Evolutionary conservation across 1,140 invertebrate genomes (phyloP).

Genomic region (Alviniconcha marisindica): DNA sequence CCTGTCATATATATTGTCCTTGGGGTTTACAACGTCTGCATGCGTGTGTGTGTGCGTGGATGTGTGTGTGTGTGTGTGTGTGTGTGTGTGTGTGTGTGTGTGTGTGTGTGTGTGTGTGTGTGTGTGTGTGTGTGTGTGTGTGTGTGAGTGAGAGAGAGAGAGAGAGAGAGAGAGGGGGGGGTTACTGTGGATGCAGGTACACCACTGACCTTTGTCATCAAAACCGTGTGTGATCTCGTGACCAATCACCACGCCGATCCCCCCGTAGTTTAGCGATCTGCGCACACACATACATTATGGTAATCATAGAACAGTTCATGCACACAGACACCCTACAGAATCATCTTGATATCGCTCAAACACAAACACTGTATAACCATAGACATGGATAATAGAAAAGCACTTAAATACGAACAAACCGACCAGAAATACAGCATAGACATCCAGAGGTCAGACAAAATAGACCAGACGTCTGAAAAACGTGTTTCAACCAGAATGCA

Average conservation of each 20-base stretch:
- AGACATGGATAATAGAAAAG: neutral
- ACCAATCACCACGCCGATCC: conserved; percentile 81
- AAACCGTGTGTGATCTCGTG: conserved; percentile 82
- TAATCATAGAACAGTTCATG: neutral
- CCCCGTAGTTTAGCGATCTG: conserved; percentile 81
- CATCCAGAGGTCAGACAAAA: neutral
- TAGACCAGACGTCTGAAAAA: too few relatives aligned
- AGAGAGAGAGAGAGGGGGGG: neutral
- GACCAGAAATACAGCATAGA: neutral
- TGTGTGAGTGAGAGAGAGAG: neutral
- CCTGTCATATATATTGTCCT: too few relatives aligned
- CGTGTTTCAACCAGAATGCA: too few relatives aligned
- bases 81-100: too few relatives aligned
- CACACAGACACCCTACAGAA: conserved; percentile 6
- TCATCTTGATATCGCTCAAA: conserved; percentile 1
- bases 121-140: neutral
- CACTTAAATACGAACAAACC: neutral
- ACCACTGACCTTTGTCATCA: conserved; percentile 77
- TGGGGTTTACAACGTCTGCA: neutral
- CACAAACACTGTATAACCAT: conserved; percentile 9
- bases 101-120: too few relatives aligned
- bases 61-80: too few relatives aligned
- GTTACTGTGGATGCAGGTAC: neutral
- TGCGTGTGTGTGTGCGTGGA: neutral
- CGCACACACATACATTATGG: neutral